Base-by-base conservation (phyloP, 2,888 invertebrate genomes). In the Mesorhabditis belari region DNA sequence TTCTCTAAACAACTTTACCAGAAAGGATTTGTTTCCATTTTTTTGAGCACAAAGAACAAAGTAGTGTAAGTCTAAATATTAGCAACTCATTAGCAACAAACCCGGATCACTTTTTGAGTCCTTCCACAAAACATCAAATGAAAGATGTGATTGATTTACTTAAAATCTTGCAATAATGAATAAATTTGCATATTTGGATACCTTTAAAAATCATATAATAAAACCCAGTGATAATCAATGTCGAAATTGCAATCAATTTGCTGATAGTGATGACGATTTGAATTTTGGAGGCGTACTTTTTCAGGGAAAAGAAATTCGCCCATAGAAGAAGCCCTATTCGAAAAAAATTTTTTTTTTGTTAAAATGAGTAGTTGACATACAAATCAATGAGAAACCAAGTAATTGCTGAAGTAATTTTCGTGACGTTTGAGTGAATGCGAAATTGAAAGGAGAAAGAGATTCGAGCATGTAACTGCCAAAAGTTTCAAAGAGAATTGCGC, bases 391-490 rank as follows among this genome's bases (percentile, higher is more conserved):
- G 44, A 35, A 35, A 9, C 44, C 44, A 35, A 35, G 44, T 9
- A 35, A n/a, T n/a, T n/a, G 44, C n/a, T 35, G 12, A n/a, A 35
- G 44, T 9, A 35, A n/a, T 17, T 17, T 9, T n/a, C n/a, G 12
- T 9, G 44, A 35, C 12, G 12, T n/a, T 35, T 35, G 12, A 9
- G 44, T 9, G n/a, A 35, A 35, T 35, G 12, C 44, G 44, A 35
- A 35, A 35, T n/a, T 49, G 5, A 70, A 26, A 4, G 68, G 64
- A 21, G 68, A 64, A 0, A 70, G 26, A 3, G 70, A 66, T 51
- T 71, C 60, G 0, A 67, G 62, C 5, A 69, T 49, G 26, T 71
- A 71, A 19, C 69, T 58, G 27, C 71, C 71, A n/a, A 71, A 71
- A 6, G 71, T 71, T 1, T 63, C 35, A n/a, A 65, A 65, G 4